phyloP scores from a whole-genome alignment of 2,888 invertebrate species.

The Mechanitis mazaeus region DNA sequence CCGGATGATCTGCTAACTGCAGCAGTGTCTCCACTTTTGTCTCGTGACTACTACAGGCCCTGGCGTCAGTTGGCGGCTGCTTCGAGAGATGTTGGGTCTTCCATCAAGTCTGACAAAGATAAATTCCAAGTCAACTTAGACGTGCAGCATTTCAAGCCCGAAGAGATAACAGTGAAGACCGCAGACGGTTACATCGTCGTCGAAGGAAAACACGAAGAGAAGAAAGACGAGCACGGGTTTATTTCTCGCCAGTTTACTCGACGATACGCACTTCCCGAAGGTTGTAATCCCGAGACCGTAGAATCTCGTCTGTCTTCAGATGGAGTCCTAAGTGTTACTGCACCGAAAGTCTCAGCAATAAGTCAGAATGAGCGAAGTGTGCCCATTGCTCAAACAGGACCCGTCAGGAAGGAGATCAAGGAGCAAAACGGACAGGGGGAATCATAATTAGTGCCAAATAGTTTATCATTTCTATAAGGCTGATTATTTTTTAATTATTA shows the following conservation, averaged over 20 bases:
- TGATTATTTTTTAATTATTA: no score
- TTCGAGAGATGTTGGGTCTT: conserved; percentile 65
- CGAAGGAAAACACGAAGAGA: conserved; percentile 86
- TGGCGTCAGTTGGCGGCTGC: conserved; percentile 59
- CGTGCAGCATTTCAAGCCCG: conserved; percentile 83
- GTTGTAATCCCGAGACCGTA: conserved; percentile 79
- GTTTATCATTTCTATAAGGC: no score
- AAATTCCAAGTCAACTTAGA: conserved; percentile 82
- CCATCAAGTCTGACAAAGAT: conserved; percentile 73
- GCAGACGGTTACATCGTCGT: conserved; percentile 80
- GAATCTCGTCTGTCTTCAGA: conserved; percentile 83
- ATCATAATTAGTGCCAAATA: no score
- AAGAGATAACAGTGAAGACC: conserved; percentile 84
- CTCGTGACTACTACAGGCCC: conserved; percentile 49
- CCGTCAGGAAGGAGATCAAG: conserved; percentile 49
- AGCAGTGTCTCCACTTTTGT: conserved; percentile 40
- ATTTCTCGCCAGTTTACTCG: conserved; percentile 84
- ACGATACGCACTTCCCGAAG: conserved; percentile 82
- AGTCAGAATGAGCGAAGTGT: conserved; percentile 44
- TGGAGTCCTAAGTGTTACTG: conserved; percentile 82
- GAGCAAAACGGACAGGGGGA: conserved; percentile 23
- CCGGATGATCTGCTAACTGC: conserved; percentile 54
- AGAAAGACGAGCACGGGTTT: conserved; percentile 82
- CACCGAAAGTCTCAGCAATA: conserved; percentile 61
- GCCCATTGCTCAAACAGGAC: conserved; percentile 50